A percentile compares a stretch with the other conserved stretches of the same genome.
Evolutionary conservation across 2,888 invertebrate genomes (phyloP).

Genomic region (Epistrophella euchroma): DNA sequence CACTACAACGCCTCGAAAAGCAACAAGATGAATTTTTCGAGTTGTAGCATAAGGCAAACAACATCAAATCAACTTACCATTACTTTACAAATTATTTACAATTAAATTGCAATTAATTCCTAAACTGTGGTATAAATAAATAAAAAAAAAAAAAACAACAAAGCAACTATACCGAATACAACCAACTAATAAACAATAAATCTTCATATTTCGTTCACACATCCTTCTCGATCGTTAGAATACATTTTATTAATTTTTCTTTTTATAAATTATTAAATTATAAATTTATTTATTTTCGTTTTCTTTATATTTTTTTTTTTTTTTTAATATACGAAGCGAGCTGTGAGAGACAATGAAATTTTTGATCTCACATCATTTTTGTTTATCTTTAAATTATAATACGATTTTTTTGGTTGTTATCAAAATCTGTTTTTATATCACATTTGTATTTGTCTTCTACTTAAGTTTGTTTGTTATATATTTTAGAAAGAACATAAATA

Average conservation of each 20-base stretch:
- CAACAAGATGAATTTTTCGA: slow-evolving; percentile 96
- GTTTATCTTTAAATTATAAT: neutral
- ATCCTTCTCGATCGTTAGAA: slow-evolving; percentile 19
- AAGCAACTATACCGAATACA: slow-evolving; percentile 35
- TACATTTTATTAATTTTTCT: slow-evolving; percentile 12
- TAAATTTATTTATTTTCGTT: slow-evolving; percentile 11
- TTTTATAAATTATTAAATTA: neutral
- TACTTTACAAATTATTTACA: slow-evolving; percentile 73
- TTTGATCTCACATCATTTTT: neutral
- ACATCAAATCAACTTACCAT: slow-evolving; percentile 54
- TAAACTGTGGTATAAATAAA: slow-evolving; percentile 67
- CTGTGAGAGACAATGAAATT: slow-evolving; percentile 20
- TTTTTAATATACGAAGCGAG: no score
- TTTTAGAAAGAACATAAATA: slow-evolving; percentile 52
- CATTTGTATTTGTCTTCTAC: slow-evolving; percentile 23
- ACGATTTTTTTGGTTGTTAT: slow-evolving; percentile 27
- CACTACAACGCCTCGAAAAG: slow-evolving; percentile 91
- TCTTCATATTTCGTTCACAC: slow-evolving; percentile 29
- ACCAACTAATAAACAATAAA: slow-evolving; percentile 27
- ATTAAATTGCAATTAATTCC: slow-evolving; percentile 73
- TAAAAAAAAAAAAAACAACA: slow-evolving; percentile 28
- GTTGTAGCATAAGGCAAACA: slow-evolving; percentile 88
- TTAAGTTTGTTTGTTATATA: slow-evolving; percentile 60
- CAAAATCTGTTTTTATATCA: slow-evolving; percentile 9
- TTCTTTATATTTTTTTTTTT: neutral